Percentiles rank a stretch among this genome's conserved stretches.
Evolutionary conservation across 1,140 invertebrate genomes (phyloP).

Genomic region (Drosophila asahinai): DNA sequence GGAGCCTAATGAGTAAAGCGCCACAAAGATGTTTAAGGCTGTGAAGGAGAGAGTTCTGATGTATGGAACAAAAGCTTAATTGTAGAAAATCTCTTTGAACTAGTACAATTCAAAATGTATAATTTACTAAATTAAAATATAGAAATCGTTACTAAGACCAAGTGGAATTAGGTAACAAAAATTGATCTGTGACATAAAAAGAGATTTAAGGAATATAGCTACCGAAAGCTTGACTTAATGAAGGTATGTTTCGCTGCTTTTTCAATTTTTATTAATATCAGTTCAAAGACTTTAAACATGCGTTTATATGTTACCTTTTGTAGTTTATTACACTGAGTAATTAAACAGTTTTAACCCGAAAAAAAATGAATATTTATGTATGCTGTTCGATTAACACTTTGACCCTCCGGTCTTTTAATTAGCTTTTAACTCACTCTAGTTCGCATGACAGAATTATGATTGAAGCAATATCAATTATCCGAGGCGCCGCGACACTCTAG

Average conservation of each 20-base stretch:
- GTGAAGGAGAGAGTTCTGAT: background rate
- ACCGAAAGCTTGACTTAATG: no score
- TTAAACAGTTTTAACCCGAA: no score
- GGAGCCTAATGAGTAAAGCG: slow-evolving; percentile 1
- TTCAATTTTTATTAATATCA: no score
- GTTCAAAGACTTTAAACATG: no score
- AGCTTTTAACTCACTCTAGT: slow-evolving; percentile 30
- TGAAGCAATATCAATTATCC: slow-evolving; percentile 76
- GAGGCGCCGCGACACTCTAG: slow-evolving; percentile 17
- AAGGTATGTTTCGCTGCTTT: no score
- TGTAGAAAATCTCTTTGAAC: background rate
- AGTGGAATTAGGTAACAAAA: background rate
- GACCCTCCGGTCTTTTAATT: slow-evolving; percentile 35
- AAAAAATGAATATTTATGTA: no score
- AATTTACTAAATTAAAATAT: background rate
- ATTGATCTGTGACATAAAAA: background rate
- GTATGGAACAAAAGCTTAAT: background rate
- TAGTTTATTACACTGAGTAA: background rate
- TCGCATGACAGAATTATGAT: slow-evolving; percentile 58
- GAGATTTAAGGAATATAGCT: no score
- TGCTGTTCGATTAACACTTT: background rate
- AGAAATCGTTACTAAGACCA: no score
- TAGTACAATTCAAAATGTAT: background rate
- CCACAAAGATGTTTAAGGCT: background rate
- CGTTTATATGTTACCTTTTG: no score